Evolutionary conservation across 2,888 invertebrate species (phyloP).

Genomic region (Drosophila merina): DNA sequence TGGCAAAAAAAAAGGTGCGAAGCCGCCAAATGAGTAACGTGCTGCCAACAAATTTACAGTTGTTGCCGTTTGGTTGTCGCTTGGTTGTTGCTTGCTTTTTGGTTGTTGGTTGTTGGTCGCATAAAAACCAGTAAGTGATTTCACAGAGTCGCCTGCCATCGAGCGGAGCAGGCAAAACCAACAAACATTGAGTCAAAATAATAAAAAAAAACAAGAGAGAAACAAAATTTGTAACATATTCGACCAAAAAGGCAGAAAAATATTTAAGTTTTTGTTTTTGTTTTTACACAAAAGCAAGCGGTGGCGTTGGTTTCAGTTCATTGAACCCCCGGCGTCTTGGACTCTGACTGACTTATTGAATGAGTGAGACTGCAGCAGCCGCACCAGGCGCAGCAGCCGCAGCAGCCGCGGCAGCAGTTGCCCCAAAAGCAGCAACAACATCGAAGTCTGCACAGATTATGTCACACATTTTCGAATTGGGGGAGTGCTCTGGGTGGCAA

Average conservation of each 20-base stretch:
- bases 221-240: slow-evolving; percentile 77
- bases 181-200: slow-evolving; percentile 52
- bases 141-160: slow-evolving; percentile 58
- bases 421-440: slow-evolving; percentile 45
- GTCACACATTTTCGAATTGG: slow-evolving; percentile 75
- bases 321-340: slow-evolving; percentile 60
- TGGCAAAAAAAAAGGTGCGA: slow-evolving; percentile 68
- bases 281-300: slow-evolving; percentile 64
- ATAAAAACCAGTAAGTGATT: slow-evolving; percentile 80
- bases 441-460: slow-evolving; percentile 80
- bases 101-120: slow-evolving; percentile 38
- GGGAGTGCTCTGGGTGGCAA: slow-evolving; percentile 55
- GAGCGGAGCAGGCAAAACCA: slow-evolving; percentile 55
- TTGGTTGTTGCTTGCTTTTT: slow-evolving; percentile 39
- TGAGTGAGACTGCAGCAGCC: slow-evolving; percentile 67
- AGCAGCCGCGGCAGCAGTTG: slow-evolving; percentile 26
- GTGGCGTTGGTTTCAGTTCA: slow-evolving; percentile 59
- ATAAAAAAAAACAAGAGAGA: slow-evolving; percentile 17
- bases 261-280: slow-evolving; percentile 64
- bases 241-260: slow-evolving; percentile 64
- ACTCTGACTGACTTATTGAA: slow-evolving; percentile 78
- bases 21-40: slow-evolving; percentile 77
- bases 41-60: slow-evolving; percentile 78
- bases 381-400: slow-evolving; percentile 25
- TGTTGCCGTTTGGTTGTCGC: slow-evolving; percentile 55